Conservation (phyloP, 2,888 invertebrate genomes). For the Agrochola lychnidis region DNA sequence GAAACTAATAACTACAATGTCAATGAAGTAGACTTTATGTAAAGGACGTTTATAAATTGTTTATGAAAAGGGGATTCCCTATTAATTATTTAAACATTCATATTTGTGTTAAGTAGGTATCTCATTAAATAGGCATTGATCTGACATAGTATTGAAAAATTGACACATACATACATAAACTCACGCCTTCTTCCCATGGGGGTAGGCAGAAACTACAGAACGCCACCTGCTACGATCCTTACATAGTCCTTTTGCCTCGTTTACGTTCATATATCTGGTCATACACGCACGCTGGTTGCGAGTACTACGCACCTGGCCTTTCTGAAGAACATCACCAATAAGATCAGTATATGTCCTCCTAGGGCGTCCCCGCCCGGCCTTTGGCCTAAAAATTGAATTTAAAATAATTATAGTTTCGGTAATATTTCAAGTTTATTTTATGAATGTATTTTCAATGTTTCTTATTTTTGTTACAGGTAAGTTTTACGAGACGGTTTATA, state of each 20-base stretch:
- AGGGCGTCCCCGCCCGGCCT: no score
- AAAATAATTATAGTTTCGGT: neutral
- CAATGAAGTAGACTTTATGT: neutral
- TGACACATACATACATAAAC: no score
- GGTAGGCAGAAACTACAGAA: no score
- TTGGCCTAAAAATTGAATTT: neutral
- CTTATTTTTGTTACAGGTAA: slow-evolving; percentile 50
- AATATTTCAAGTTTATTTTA: neutral
- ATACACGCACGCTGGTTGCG: no score
- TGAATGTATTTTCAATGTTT: slow-evolving; percentile 11
- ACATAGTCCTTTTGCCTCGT: no score
- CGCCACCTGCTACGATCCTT: no score
- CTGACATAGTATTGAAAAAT: neutral
- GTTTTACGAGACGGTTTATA: slow-evolving; percentile 13
- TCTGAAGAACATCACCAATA: no score
- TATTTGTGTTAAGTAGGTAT: neutral
- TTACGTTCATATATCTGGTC: no score
- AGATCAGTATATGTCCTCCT: no score
- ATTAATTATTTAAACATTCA: neutral
- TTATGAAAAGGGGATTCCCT: neutral
- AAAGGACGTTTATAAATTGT: neutral
- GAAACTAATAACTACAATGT: neutral
- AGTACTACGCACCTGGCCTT: no score
- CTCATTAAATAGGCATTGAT: neutral
- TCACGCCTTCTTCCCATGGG: no score